These are phyloP conservation scores for Artemisiospiza belli DNA, from an alignment of 2,113 vertebrate genomes.

Conservation along the genomic window DNA sequence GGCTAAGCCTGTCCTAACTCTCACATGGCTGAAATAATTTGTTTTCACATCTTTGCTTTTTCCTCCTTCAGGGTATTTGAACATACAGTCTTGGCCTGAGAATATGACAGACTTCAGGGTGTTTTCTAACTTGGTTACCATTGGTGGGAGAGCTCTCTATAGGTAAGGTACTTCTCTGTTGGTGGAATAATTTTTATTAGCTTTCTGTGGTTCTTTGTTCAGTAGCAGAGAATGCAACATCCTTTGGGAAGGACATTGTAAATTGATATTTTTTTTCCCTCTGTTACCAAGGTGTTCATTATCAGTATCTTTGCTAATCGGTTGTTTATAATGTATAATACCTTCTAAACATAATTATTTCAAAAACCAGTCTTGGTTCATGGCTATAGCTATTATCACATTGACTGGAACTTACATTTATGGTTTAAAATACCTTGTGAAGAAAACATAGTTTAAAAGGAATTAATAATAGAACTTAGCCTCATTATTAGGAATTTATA, in stretches of 20 bases:
- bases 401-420: neutral
- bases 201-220: neutral
- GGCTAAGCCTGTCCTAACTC: neutral
- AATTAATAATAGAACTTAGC: neutral
- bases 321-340: neutral
- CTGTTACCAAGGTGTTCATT: neutral
- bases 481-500: neutral
- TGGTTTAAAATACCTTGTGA: neutral
- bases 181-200: neutral
- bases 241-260: neutral
- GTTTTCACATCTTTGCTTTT: neutral
- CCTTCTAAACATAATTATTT: neutral
- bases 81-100: slow-evolving; percentile 97
- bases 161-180: slow-evolving; percentile 75
- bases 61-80: slow-evolving; percentile 86
- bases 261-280: neutral
- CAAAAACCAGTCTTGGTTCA: neutral
- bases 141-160: slow-evolving; percentile 92
- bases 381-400: neutral
- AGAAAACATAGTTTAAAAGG: neutral
- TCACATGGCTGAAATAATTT: neutral
- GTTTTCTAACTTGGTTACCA: slow-evolving; percentile 93
- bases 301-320: neutral
- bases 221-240: neutral
- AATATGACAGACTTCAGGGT: slow-evolving; percentile 98